A percentile compares a stretch with the other conserved stretches of the same genome.
These are phyloP conservation scores for Pan paniscus DNA, from an alignment of 2,113 vertebrate species.

Conservation along the genomic window DNA sequence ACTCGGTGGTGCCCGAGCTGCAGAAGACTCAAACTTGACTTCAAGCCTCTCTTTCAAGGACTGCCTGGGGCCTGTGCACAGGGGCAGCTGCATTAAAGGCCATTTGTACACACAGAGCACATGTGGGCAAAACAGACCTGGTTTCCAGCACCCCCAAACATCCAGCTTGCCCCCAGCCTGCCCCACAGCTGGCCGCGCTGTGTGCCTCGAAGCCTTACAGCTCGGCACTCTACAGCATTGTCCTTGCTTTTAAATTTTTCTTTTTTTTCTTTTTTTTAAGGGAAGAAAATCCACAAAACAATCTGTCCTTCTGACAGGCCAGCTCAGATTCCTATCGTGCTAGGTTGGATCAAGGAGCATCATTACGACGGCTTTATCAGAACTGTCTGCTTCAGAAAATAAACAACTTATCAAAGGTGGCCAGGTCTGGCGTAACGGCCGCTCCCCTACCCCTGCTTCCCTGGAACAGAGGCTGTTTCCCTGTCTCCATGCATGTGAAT, in stretches of 20 bases:
- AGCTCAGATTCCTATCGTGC: neutral
- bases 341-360: neutral
- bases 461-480: neutral
- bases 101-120: constrained; percentile 76
- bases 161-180: constrained; percentile 41
- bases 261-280: neutral
- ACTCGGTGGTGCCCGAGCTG: neutral
- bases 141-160: constrained; percentile 80
- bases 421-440: rapidly evolving
- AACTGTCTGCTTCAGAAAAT: neutral
- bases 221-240: neutral
- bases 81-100: constrained; percentile 58
- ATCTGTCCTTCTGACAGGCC: neutral
- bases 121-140: constrained; percentile 79
- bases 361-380: neutral
- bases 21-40: neutral
- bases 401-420: neutral
- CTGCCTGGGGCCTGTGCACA: neutral
- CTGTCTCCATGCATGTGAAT: neutral
- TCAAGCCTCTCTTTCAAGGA: neutral
- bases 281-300: neutral
- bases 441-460: neutral
- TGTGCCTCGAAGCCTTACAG: neutral
- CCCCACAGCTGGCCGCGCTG: neutral
- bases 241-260: neutral